A percentile compares a stretch with the other conserved stretches of the same genome.
Conservation (phyloP, 2,888 invertebrate genomes). For the Vannuccia rotundouncinata region DNA sequence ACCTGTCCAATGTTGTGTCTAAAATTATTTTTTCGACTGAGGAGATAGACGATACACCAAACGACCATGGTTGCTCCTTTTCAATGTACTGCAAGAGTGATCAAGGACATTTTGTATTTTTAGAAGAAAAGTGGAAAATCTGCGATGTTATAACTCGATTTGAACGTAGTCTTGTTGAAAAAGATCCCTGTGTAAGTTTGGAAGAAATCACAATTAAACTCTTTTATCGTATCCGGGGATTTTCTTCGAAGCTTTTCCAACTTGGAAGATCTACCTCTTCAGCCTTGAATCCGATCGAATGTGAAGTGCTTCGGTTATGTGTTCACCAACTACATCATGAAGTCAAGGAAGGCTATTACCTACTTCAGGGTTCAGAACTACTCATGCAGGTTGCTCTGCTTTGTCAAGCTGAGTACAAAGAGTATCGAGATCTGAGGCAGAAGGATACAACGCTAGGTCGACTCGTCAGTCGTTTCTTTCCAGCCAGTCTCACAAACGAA, state of each 20-base stretch:
- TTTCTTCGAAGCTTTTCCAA: background rate
- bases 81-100: constrained; percentile 33
- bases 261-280: background rate
- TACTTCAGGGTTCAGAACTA: constrained; percentile 24
- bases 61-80: background rate
- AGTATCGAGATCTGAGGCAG: constrained; percentile 31
- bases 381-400: constrained; percentile 26
- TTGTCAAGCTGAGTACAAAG: constrained; percentile 36
- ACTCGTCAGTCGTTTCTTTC: constrained; percentile 34
- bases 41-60: background rate
- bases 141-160: constrained; percentile 38
- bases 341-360: constrained; percentile 29
- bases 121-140: constrained; percentile 36
- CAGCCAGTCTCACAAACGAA: constrained; percentile 28
- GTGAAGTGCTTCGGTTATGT: background rate
- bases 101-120: constrained; percentile 36
- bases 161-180: constrained; percentile 29
- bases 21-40: constrained; percentile 12
- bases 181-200: background rate
- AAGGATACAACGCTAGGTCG: constrained; percentile 35
- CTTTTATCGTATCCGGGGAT: background rate
- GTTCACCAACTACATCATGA: constrained; percentile 37
- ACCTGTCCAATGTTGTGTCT: background rate
- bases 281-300: background rate
- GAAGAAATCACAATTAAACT: background rate